Base-by-base conservation (phyloP, 2,113 vertebrate genomes). In the Plotosus lineatus region DNA sequence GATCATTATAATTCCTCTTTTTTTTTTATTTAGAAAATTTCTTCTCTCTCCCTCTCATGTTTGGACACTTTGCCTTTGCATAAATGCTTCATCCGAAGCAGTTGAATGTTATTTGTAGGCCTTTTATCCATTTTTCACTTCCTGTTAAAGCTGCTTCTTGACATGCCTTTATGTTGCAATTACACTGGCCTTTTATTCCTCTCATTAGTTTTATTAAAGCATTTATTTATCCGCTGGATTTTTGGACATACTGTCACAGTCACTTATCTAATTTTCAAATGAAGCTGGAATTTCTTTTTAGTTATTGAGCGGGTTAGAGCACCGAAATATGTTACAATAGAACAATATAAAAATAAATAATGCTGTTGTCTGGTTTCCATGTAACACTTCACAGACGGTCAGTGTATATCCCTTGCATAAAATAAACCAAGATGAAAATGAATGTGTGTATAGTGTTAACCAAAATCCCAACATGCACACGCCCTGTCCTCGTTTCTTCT, bases 1-100 rank as follows among this genome's bases (percentile, higher is more conserved):
- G 48, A 19, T 33, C 38, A 72, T 81, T 66, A 15, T n/a, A n/a
- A n/a, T 81, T 83, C 28, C 48, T 68, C 68, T 56, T 69, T 75
- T 60, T 33, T 9, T 48, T 56, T 74, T 0, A n/a, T 19, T 56
- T n/a, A n/a, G n/a, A n/a, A n/a, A 8, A 33, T 68, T 44, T 38
- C 26, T 63, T 26, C 28, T 31, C 40, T 33, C 33, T 33, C 31
- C 14, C 36, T 50, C 42, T 65, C 26, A 51, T n/a, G 28, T 68
- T 23, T 66, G 4, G 50, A 63, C 23, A 77, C 26, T 42, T 46
- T 28, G 6, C 31, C 31, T 61, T 50, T 15, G 12, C 50, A 17
- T 72, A n/a, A 46, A 26, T 28, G 4, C n/a, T 40, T 77, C 58
- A 50, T 65, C 14, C 23, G 36, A 2, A 46, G 17, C 8, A 10